Base-by-base conservation (phyloP, 2,113 vertebrate species). In the Serinus canaria region DNA sequence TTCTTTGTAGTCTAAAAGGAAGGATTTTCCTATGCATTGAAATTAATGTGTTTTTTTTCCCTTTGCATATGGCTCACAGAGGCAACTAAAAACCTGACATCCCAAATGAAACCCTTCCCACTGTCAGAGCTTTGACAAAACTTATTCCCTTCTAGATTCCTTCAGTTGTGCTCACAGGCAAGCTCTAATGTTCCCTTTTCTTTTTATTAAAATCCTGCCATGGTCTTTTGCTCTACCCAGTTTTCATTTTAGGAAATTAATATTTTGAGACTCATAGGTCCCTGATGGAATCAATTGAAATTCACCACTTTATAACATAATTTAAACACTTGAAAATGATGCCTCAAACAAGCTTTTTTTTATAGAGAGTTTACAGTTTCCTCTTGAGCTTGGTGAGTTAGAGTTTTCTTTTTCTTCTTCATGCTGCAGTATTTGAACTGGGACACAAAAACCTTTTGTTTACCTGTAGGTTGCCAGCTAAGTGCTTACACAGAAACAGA, bases 81-180 rank as follows among this genome's bases (percentile, higher is more conserved):
- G 12, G 28, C 4, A 0, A n/a, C 12, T 73, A 24, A 87, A 87
- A 39, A 24, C 10, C 12, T 2, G 2, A 49, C 1, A 3, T 50
- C 35, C 46, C 33, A 30, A 1, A 6, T 41, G 25, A 83, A 89
- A 66, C 7, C 39, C 5, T 66, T 79, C 9, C 25, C 37, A 43
- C 11, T 58, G 56, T 39, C 23, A 62, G 44, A 75, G 9, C 7
- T 67, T 52, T 62, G 27, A 35, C 21, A 73, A 81, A 81, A 41
- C 19, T 44, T 84, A 67, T 13, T 63, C 11, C 5, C 17, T 49
- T 11, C 3, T 56, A 10, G 30, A 46, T 81, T 81, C 41, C 44
- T 66, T 87, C 59, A 41, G 9, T 7, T 72, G 22, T 44, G 15
- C 11, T 46, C 35, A 68, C 18, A 59, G 24, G 13, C 21, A 49